Evolutionary conservation across 1,140 invertebrate genomes (phyloP), one percentile per base, ranked within the genome.

Genomic region (Holotrichia oblita): DNA sequence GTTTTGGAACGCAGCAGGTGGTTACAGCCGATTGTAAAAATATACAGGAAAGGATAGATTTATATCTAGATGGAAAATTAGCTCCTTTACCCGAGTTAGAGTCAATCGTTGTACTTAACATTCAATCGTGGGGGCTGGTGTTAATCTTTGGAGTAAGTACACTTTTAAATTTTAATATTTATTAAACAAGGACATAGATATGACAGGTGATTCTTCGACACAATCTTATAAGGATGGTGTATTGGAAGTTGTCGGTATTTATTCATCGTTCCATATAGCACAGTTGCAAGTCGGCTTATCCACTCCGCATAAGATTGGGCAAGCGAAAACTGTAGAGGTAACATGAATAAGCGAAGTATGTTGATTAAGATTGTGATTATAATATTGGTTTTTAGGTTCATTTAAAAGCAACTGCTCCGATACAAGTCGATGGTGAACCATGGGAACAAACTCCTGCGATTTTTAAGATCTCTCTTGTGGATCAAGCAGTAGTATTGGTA

Each of bases 41-140:
- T 84, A 88, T 98, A 9, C 92, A 98, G 82, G 88, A 93, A 84
- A 91, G 92, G 78, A 84, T 98, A 8, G 91, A 94, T 83, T 85
- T 96, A 61, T 93, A 92, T 85, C 86, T 97, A 76, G 95, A 97
- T 87, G 93, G 90, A 24, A 87, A 90, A 80, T 85, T 88, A 78
- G 86, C 96, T 10, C 85, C 91, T 14, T 88, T 98, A 78, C 96
- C 97, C n/a, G 92, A 93, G 55, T 86, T 98, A 17, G 97, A 99
- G 87, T 94, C 96, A 20, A 90, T 99, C 73, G 94, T 98, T 7
- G 89, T 97, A 78, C 89, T 98, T 40, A 98, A 98, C 87, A 98
- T 99, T 86, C 91, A 94, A 77, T 96, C 93, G 40, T 99, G 97
- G 97, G 97, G 96, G 97, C 95, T 59, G 97, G 97, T 14, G 96